These are phyloP conservation scores for Phyllopteryx taeniolatus DNA, from an alignment of 2,113 vertebrate species.

Conservation along the genomic window DNA sequence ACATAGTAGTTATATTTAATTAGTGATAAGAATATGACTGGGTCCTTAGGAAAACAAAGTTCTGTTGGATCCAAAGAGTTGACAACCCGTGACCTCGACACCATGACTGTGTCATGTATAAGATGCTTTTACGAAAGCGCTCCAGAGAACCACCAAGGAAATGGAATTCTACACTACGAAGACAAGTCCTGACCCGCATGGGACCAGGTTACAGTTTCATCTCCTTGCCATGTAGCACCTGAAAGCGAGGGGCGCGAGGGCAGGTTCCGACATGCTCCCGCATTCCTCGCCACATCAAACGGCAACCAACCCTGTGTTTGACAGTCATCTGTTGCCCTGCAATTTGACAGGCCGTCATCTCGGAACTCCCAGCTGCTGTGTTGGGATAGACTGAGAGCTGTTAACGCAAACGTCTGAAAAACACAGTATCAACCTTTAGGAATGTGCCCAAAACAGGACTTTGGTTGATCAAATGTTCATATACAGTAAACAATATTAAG, in stretches of 20 bases:
- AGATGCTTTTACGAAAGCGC: neutral
- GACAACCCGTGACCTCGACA: neutral
- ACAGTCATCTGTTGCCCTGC: conserved; percentile 9
- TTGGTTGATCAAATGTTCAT: neutral
- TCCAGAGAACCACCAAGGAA: neutral
- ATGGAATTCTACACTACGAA: neutral
- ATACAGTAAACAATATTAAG: too few species aligned
- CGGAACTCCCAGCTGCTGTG: conserved; percentile 11
- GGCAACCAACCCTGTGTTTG: conserved; percentile 9
- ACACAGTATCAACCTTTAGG: neutral
- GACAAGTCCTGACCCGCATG: neutral
- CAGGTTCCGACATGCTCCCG: conserved; percentile 2
- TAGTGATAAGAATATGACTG: neutral
- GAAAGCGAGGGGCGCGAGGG: neutral
- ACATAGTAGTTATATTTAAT: neutral
- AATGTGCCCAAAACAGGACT: neutral
- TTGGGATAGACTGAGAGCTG: neutral
- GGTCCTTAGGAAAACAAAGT: neutral
- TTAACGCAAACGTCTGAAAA: conserved; percentile 11
- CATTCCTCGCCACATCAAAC: neutral
- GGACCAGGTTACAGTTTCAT: neutral
- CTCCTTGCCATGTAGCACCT: conserved; percentile 10
- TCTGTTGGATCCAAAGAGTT: neutral
- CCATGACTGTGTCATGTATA: neutral
- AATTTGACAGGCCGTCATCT: conserved; percentile 20